Base-by-base conservation (phyloP, 2,888 invertebrate species). In the Trichopoda pennipes region DNA sequence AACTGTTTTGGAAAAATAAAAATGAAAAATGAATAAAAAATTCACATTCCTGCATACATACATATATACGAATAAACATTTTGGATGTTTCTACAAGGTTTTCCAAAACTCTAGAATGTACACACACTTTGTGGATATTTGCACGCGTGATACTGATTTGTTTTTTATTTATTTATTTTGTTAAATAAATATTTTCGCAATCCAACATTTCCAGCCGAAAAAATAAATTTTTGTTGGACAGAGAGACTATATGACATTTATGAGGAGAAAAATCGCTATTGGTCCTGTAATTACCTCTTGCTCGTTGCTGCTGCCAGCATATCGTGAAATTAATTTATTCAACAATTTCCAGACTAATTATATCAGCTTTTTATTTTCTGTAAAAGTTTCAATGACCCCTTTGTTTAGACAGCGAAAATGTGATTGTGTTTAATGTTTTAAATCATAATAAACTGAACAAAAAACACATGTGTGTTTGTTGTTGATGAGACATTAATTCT, bases 121-220 rank as follows among this genome's bases (percentile, higher is more conserved):
- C 49, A 47, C 38, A 38, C 49, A 47, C 38, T 69, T 69, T 61
- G 60, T 68, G 51, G 44, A 63, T 44, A 77, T 55, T 63, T 77
- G 55, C 23, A 56, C 63, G 63, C 56, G 56, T 64, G 63, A 64
- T 56, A n/a, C n/a, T n/a, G n/a, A n/a, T n/a, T n/a, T n/a, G n/a
- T n/a, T n/a, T n/a, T n/a, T n/a, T n/a, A n/a, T n/a, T n/a, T 78
- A 58, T 51, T 64, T 32, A 64, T 72, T 70, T 72, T 78, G 44
- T 32, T 60, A 72, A 64, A 66, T 66, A 72, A 78, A 72, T 66
- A 72, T 78, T 78, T 77, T 38, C 32, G 17, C 28, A 72, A 17
- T 51, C 58, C 9, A 42, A 58, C 28, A 56, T 51, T 42, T 21
- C 8, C 44, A 53, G 32, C 51, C 60, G 32, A 32, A 8, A 44